Evolutionary conservation across 2,888 invertebrate genomes (phyloP).

Genomic region (Acanthosepion lycidas): DNA sequence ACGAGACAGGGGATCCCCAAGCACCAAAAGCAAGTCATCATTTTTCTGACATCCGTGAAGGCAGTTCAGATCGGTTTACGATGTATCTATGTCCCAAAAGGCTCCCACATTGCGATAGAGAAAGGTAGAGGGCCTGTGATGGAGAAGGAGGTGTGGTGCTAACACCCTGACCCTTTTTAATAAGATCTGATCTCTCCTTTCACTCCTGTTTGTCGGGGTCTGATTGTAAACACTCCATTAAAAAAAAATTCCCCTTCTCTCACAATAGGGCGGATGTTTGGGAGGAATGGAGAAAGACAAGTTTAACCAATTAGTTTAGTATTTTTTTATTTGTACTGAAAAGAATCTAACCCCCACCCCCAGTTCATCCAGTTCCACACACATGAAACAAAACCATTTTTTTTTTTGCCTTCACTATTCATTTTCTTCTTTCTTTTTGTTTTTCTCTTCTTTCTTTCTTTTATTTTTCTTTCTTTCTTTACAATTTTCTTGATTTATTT

Average conservation of each 20-base stretch:
- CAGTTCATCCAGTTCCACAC: background rate
- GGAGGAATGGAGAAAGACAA: background rate
- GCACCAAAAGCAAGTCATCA: conserved; percentile 18
- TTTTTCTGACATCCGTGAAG: conserved; percentile 9
- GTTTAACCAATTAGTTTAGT: background rate
- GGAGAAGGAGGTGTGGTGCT: background rate
- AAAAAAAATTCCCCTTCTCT: background rate
- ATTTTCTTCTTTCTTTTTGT: background rate
- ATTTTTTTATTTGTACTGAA: conserved; percentile 10
- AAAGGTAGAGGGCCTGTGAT: background rate
- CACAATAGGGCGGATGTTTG: background rate
- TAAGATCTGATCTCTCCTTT: background rate
- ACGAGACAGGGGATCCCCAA: background rate
- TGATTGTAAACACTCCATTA: conserved; percentile 12
- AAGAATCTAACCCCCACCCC: background rate
- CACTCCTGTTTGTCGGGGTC: background rate
- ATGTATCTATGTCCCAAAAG: background rate
- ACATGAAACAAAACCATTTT: background rate
- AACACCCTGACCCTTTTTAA: background rate
- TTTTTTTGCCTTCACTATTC: background rate
- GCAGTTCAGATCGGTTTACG: background rate
- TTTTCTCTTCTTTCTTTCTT: background rate
- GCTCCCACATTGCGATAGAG: background rate
- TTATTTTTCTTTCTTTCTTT: background rate
- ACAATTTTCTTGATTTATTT: background rate